Evolutionary conservation across 2,113 vertebrate genomes (phyloP), one percentile per base, ranked within the genome.

Genomic region (Erythrolamprus reginae): DNA sequence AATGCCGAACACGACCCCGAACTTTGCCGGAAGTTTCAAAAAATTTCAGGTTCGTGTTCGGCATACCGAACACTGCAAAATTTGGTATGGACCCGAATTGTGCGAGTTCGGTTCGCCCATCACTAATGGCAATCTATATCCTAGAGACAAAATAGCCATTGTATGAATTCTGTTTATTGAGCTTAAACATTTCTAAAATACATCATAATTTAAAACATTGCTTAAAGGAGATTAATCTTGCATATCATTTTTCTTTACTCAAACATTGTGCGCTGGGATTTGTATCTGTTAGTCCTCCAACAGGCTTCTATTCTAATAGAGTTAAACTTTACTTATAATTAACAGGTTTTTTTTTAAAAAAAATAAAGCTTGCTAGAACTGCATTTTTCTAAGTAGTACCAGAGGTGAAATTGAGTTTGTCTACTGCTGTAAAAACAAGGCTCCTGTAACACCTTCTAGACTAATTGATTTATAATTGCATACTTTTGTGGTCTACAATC

Each of bases 91-190:
- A n/a, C n/a, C n/a, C n/a, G n/a, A n/a, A n/a, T n/a, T n/a, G n/a
- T n/a, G n/a, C n/a, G n/a, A n/a, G n/a, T n/a, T n/a, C n/a, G n/a
- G n/a, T n/a, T n/a, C n/a, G n/a, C n/a, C n/a, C n/a, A n/a, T n/a
- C n/a, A n/a, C n/a, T n/a, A n/a, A n/a, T n/a, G n/a, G n/a, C 61
- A 88, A 17, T 83, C 38, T 84, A 91, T 53, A 12, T 48, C 51
- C 33, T 55, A 90, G 93, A 92, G 56, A 50, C 91, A 85, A 33
- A 86, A 45, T 53, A 10, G 12, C 45, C 8, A 47, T 87, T 91
- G 19, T 87, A 91, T 82, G 0, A 12, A 86, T 82, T 96, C 92
- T 92, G 47, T 92, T 88, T 83, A 47, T 90, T 95, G 38, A 92
- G 0, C 38, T 91, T 93, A 87, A 92, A 1, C 51, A n/a, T 90